Base-by-base conservation (phyloP, 2,113 vertebrate genomes). In the Hirundichthys speculiger region DNA sequence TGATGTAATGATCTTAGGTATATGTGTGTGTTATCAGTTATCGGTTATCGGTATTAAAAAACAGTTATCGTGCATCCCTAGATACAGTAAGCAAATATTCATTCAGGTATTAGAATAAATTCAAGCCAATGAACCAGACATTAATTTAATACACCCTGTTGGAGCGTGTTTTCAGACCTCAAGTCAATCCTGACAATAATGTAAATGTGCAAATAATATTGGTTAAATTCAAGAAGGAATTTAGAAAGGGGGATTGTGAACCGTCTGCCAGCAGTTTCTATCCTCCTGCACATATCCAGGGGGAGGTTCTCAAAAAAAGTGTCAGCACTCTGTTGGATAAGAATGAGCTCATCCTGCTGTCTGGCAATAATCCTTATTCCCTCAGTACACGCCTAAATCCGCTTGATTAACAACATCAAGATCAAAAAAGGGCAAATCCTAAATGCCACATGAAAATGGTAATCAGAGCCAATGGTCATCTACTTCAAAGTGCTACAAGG, bases 151-250 rank as follows among this genome's bases (percentile, higher is more conserved):
- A 25, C 50, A 55, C 13, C 30, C 46, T 18, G 22, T 64, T 30
- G 38, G 64, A 56, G 58, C n/a, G n/a, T n/a, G n/a, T 64, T 60
- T 20, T 46, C 14, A 1, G 59, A 54, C 43, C 48, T 63, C 24
- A 45, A 53, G 16, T 58, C 66, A 74, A 60, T 75, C 49, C 62
- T 40, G 47, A 0, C 9, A 47, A 56, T 69, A 2, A 73, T 85
- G 66, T 74, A 56, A 69, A 79, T 81, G 61, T 77, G 66, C 53
- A 77, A 83, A 82, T 71, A 41, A 52, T 2, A 25, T 2, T 46
- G 54, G 48, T 49, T 49, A 25, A 53, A n/a, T 42, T 27, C 51
- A 38, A 54, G 12, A 19, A 59, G 48, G 43, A 65, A 72, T 43
- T n/a, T 62, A 71, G 38, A 45, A 40, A 27, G 30, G 43, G 18